Evolutionary conservation across 2,888 invertebrate species (phyloP).

Genomic region (Synanthedon andrenaeformis): DNA sequence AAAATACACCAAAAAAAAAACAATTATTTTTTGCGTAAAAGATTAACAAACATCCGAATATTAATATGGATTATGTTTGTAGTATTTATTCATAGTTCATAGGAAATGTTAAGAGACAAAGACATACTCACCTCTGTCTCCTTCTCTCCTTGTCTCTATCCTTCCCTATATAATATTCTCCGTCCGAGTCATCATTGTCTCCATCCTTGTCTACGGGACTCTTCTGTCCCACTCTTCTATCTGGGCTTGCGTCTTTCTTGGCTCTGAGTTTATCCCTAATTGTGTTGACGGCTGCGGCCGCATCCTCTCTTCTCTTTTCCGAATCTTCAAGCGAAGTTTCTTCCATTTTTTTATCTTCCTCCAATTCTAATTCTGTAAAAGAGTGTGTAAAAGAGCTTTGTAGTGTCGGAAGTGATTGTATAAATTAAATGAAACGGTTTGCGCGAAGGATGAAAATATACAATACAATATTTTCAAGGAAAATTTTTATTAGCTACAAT

Average conservation of each 20-base stretch:
- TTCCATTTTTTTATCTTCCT: constrained; percentile 30
- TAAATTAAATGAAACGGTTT: no score
- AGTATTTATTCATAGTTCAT: no score
- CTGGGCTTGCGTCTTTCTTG: constrained; percentile 41
- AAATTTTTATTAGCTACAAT: no score
- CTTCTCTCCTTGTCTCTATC: constrained; percentile 70
- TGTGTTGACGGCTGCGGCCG: constrained; percentile 37
- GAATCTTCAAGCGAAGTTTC: constrained; percentile 22
- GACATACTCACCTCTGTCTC: constrained; percentile 69
- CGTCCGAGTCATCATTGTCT: constrained; percentile 55
- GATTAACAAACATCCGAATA: no score
- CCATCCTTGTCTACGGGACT: constrained; percentile 16
- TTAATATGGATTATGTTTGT: no score
- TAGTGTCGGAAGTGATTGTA: no score
- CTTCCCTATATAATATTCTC: constrained; percentile 75
- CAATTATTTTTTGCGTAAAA: no score
- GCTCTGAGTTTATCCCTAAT: constrained; percentile 48
- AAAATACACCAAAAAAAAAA: no score
- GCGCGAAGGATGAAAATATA: no score
- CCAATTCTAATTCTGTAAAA: constrained; percentile 51
- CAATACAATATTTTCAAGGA: no score
- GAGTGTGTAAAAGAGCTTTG: no score
- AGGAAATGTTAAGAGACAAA: background rate
- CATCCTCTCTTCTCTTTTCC: constrained; percentile 34
- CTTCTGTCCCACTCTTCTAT: constrained; percentile 37